phyloP scores from a whole-genome alignment of 1,140 invertebrate genomes.

The Gryon sp. region DNA sequence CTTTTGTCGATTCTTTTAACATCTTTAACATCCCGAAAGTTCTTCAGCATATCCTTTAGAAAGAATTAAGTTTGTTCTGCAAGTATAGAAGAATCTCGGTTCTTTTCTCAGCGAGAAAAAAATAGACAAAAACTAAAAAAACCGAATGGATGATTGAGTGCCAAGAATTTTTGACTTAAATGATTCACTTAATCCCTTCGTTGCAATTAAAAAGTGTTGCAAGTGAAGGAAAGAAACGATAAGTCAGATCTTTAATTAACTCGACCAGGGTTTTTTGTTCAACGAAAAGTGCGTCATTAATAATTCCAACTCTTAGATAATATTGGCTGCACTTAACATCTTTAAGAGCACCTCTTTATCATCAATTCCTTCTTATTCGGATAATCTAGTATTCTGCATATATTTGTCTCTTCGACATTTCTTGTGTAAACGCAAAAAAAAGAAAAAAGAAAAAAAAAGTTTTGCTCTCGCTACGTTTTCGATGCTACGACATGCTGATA shows the following conservation, averaged over 20 bases:
- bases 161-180: slow-evolving; percentile 47
- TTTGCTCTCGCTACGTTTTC: slow-evolving; percentile 60
- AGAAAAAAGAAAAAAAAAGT: slow-evolving; percentile 24
- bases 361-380: slow-evolving; percentile 61
- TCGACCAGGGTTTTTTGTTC: slow-evolving; percentile 23
- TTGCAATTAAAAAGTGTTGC: too few relatives aligned
- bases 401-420: slow-evolving; percentile 60
- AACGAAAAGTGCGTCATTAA: slow-evolving; percentile 53
- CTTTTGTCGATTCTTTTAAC: slow-evolving; percentile 20
- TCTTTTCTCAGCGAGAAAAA: background rate
- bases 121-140: slow-evolving; percentile 5
- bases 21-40: slow-evolving; percentile 3
- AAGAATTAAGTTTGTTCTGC: too few relatives aligned
- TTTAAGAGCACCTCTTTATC: slow-evolving; percentile 58
- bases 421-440: slow-evolving; percentile 51
- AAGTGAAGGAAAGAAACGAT: slow-evolving; percentile 2
- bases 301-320: slow-evolving; percentile 56
- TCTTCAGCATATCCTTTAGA: slow-evolving; percentile 26
- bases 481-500: slow-evolving; percentile 64
- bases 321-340: slow-evolving; percentile 56
- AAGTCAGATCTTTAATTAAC: slow-evolving; percentile 7
- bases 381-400: slow-evolving; percentile 52
- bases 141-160: slow-evolving; percentile 42
- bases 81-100: too few relatives aligned
- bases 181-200: slow-evolving; percentile 9